Evolutionary conservation across 2,797 vertebrate genomes (phyloP), one percentile per base, ranked within the genome.

Genomic region (Myotis planiceps): DNA sequence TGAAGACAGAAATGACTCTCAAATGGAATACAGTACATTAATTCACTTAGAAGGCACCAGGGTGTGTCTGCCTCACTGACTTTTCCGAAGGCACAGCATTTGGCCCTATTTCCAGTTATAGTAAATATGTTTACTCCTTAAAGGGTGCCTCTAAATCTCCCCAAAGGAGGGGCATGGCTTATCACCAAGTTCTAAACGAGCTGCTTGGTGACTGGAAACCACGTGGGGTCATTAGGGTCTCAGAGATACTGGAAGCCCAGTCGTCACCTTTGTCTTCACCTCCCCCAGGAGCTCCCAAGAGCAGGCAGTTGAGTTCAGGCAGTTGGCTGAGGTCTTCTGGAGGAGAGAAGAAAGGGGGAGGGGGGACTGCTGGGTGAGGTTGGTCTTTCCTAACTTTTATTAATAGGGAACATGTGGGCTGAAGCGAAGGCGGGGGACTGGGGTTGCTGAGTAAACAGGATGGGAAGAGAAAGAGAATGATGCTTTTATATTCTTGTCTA

Each of bases 31-130:
- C 93, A 96, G 97, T 85, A 74, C 51, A 1, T 90, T 66, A 91
- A 96, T 97, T 97, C 96, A 96, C 90, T 96, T 84, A 85, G 88
- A 93, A 96, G 90, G 81, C 93, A 95, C 84, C 65, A 79, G 97
- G 97, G 96, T 89, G 97, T 95, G 97, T 81, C 97, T 84, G 85
- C 85, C 69, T 88, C 60, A 47, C 87, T 93, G 76, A 58, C 94
- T 95, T 97, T 96, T 97, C 92, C 39, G 5, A 93, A 96, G 78
- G 93, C 93, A 74, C 86, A 91, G 92, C 81, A 87, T 89, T 69
- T 94, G 89, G 83, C 93, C 85, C 66, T 79, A 29, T 85, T 93
- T 95, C 93, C 78, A 94, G 60, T 90, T 74, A 81, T 23, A 83
- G 93, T 63, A 82, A 91, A 90, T 90, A 72, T 82, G 81, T 88